Percentiles rank a stretch among this genome's conserved stretches.
Evolutionary conservation across 2,113 vertebrate species (phyloP).

Genomic region (Oceanites oceanicus): DNA sequence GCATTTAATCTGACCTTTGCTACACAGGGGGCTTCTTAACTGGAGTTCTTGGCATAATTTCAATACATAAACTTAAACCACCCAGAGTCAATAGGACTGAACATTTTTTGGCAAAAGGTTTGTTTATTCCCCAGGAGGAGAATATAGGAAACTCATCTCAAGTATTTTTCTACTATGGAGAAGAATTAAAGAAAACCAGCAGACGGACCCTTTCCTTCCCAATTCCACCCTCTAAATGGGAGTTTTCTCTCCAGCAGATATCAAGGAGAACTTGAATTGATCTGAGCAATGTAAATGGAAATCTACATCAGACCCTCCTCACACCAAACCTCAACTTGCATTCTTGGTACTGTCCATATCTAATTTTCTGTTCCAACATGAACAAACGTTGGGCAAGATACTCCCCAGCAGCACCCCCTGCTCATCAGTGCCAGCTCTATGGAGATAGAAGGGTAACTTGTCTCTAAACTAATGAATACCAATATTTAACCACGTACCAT

Average conservation of each 20-base stretch:
- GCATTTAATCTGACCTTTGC: background rate
- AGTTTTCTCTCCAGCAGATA: background rate
- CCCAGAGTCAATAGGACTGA: background rate
- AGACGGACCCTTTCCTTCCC: background rate
- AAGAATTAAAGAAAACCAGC: background rate
- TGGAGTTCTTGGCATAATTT: background rate
- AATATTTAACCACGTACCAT: background rate
- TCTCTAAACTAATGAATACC: background rate
- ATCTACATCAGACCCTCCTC: background rate
- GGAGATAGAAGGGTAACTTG: background rate
- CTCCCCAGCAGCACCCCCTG: background rate
- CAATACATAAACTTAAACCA: background rate
- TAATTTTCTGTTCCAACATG: background rate
- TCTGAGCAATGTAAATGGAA: background rate
- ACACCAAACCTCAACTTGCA: accelerated
- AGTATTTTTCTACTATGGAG: background rate
- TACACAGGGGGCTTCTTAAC: background rate
- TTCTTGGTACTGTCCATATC: background rate
- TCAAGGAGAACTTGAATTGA: background rate
- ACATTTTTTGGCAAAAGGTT: background rate
- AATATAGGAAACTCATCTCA: background rate
- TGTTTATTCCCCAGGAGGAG: constrained; percentile 33
- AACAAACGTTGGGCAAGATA: background rate
- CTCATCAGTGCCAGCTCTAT: background rate
- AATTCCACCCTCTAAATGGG: background rate